phyloP scores from a whole-genome alignment of 2,888 invertebrate species.

The Lutraria lutraria region DNA sequence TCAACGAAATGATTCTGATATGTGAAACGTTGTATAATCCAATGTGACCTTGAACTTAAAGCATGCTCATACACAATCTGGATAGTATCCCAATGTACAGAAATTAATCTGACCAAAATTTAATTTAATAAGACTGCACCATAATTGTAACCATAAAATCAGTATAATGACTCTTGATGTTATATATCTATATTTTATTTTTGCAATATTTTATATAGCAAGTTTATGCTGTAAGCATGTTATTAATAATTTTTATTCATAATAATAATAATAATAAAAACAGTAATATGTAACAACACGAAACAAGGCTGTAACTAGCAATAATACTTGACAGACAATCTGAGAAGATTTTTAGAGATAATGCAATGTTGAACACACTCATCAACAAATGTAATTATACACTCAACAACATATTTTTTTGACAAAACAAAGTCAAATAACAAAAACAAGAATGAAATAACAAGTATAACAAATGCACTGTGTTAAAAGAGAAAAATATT shows the following conservation, averaged over 20 bases:
- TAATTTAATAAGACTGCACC: too few relatives aligned
- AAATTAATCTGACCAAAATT: too few relatives aligned
- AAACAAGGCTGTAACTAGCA: constrained; percentile 6
- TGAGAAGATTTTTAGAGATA: constrained; percentile 14
- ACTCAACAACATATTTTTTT: neutral
- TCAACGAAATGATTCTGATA: too few relatives aligned
- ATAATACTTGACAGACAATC: constrained; percentile 8
- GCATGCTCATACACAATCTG: too few relatives aligned
- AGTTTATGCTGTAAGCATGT: constrained; percentile 25
- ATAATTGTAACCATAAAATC: too few relatives aligned
- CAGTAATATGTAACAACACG: neutral
- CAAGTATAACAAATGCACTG: constrained; percentile 37
- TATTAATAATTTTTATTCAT: neutral
- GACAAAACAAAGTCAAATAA: constrained; percentile 21
- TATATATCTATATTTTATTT: constrained; percentile 6
- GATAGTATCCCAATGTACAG: too few relatives aligned
- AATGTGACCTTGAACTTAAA: too few relatives aligned
- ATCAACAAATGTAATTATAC: constrained; percentile 26
- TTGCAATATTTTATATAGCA: constrained; percentile 28
- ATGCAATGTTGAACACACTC: constrained; percentile 38
- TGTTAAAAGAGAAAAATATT: neutral
- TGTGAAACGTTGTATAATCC: too few relatives aligned
- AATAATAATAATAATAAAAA: neutral
- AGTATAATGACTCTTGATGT: neutral
- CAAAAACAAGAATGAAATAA: constrained; percentile 32